Base-by-base conservation (phyloP, 2,797 vertebrate species). In the Sebastes goodei region DNA sequence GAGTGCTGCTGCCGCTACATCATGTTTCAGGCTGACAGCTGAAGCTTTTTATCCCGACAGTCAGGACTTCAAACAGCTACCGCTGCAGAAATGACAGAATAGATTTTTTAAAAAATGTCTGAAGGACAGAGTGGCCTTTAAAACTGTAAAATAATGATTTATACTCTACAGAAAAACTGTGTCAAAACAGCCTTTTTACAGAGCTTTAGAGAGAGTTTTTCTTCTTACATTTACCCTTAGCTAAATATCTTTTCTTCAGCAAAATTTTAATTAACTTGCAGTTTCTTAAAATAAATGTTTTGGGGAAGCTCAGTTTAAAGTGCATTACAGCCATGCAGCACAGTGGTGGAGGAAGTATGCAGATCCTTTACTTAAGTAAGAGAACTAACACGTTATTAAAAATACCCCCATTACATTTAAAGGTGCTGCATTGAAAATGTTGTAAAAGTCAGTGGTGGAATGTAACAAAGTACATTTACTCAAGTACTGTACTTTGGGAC, bases 11-110 rank as follows among this genome's bases (percentile, higher is more conserved):
- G 74, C 56, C 0, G 12, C 72, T 33, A 29, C 60, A 4, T 68
- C 38, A 38, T 65, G 63, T 82, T 74, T 80, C 70, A 35, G 74
- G 52, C 56, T 78, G 80, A 70, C 75, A 78, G 60, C 42, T 73
- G 42, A 56, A 59, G 68, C 79, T 70, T 79, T 73, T 70, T 71
- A 86, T 49, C 66, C 20, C 14, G 4, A 49, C 68, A 53, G 52
- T 42, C 67, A 38, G 55, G 38, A 82, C 67, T 67, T 74, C 57
- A 77, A 56, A 82, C 30, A 62, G 62, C 66, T 17, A 7, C 53
- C 33, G 46, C 80, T 68, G 67, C 66, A 77, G 27, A 71, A 67
- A 63, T 35, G 71, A 74, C 66, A 60, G 38, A 52, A 25, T 9
- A 30, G 52, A 52, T 71, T 20, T 25, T 15, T 30, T 0, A 0